phyloP scores from a whole-genome alignment of 2,797 vertebrate genomes.

The Lepus townsendii region DNA sequence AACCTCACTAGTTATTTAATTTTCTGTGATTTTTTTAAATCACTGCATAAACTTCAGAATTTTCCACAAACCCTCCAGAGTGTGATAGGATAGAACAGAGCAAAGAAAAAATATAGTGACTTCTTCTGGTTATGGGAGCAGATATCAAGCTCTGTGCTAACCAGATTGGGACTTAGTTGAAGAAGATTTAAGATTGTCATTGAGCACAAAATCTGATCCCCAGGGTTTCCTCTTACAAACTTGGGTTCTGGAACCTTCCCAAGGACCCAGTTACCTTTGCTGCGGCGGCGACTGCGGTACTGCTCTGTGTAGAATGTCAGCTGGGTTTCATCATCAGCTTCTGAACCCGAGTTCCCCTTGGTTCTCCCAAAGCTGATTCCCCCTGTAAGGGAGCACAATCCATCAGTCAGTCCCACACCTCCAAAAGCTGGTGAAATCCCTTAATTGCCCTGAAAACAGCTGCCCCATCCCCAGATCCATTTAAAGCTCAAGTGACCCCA shows the following conservation, averaged over 20 bases:
- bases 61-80: not conserved
- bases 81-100: not conserved
- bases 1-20: conserved; percentile 21
- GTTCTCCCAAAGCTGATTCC: conserved; percentile 93
- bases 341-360: conserved; percentile 94
- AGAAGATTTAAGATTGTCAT: not conserved
- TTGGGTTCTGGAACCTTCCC: not conserved
- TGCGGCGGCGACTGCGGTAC: conserved; percentile 94
- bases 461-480: accelerated
- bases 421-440: not conserved
- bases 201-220: not conserved
- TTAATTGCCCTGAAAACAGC: accelerated
- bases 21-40: not conserved
- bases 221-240: not conserved
- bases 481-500: not conserved
- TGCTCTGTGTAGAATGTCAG: conserved; percentile 97
- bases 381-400: conserved; percentile 85
- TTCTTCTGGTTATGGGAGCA: accelerated
- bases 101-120: not conserved
- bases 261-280: conserved; percentile 91
- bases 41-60: not conserved
- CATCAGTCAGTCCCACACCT: conserved; percentile 44
- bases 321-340: conserved; percentile 96
- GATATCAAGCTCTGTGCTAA: not conserved
- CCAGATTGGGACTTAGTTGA: not conserved